Percentiles rank a stretch among this genome's conserved stretches.
Conservation (phyloP, 2,888 invertebrate species). For the Diplolepis rosae region DNA sequence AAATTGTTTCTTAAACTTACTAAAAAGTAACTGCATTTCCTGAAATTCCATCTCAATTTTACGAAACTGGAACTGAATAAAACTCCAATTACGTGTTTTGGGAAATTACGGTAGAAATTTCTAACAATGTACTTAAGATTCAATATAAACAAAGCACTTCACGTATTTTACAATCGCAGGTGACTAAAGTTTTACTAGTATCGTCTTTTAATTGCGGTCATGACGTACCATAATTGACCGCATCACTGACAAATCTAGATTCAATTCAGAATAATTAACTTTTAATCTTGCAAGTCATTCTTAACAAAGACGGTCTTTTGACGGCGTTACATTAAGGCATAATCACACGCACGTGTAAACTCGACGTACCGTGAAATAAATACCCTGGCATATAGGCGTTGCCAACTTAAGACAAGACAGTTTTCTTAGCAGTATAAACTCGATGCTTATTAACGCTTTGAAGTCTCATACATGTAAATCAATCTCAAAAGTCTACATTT, state of each 20-base stretch:
- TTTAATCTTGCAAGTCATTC: neutral
- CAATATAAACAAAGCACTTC: too few species aligned
- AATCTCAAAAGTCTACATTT: neutral
- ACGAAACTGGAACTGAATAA: too few species aligned
- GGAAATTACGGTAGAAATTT: too few species aligned
- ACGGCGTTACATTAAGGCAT: neutral
- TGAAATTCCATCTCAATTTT: too few species aligned
- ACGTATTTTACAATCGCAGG: too few species aligned
- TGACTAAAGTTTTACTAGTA: too few species aligned
- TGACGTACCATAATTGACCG: neutral
- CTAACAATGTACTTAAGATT: too few species aligned
- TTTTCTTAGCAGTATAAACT: conserved; percentile 5
- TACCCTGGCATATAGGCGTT: neutral
- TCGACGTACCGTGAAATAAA: conserved; percentile 15
- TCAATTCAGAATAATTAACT: conserved; percentile 1
- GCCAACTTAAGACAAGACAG: conserved; percentile 10
- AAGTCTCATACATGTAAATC: conserved; percentile 7
- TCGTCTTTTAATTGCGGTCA: too few species aligned
- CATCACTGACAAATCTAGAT: neutral
- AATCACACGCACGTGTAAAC: conserved; percentile 8
- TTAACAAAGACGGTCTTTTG: neutral
- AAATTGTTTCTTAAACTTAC: too few species aligned
- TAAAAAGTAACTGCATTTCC: too few species aligned
- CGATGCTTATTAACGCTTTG: neutral
- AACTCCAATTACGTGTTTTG: too few species aligned